A percentile compares a stretch with the other conserved stretches of the same genome.
phyloP scores from a whole-genome alignment of 2,888 invertebrate genomes.

The Lasiommata megera region DNA sequence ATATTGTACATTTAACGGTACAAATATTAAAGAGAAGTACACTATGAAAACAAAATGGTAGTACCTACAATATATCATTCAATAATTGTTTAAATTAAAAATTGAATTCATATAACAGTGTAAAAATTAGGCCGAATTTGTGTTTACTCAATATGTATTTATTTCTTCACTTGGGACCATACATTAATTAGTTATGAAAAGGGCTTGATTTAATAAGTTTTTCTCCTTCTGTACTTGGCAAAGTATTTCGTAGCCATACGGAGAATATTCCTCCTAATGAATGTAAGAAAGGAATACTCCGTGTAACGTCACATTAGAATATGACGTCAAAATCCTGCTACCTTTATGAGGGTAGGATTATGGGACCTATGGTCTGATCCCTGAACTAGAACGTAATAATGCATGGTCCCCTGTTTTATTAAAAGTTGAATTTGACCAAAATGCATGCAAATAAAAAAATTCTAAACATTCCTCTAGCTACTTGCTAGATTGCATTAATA shows the following conservation, averaged over 20 bases:
- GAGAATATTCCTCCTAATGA: no score
- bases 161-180: background rate
- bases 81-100: background rate
- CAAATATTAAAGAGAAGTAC: background rate
- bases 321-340: no score
- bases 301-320: no score
- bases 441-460: slow-evolving; percentile 13
- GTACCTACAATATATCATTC: background rate
- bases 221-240: no score
- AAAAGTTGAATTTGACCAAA: background rate
- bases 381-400: background rate
- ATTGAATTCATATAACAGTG: background rate
- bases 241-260: no score
- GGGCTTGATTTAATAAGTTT: background rate
- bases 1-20: background rate
- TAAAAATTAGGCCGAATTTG: background rate
- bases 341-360: no score
- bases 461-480: slow-evolving; percentile 25
- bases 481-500: slow-evolving; percentile 1
- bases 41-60: background rate
- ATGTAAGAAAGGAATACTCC: no score
- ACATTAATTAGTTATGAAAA: background rate
- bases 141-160: background rate
- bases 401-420: background rate
- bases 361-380: no score